Percentiles rank a stretch among this genome's conserved stretches.
phyloP scores from a whole-genome alignment of 2,113 vertebrate genomes.

The Lamprotornis superbus region DNA sequence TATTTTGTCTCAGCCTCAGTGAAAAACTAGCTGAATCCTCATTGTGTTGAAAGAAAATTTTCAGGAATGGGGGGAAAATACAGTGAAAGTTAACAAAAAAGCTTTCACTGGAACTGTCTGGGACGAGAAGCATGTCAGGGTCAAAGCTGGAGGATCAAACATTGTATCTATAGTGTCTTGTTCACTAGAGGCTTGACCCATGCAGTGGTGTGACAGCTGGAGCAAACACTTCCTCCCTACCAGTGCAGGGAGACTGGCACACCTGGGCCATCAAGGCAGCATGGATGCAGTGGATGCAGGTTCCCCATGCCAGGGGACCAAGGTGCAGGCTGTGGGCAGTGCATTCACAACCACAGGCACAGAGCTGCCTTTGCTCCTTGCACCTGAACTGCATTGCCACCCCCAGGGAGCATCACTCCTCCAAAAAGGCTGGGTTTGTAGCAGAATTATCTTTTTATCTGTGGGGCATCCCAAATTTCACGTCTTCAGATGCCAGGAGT shows the following conservation, averaged over 20 bases:
- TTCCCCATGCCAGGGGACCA: rapidly evolving
- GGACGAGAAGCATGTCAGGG: rapidly evolving
- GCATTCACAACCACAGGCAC: rapidly evolving
- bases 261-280: too few relatives aligned
- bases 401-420: neutral
- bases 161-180: too few relatives aligned
- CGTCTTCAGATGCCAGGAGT: neutral
- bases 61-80: neutral
- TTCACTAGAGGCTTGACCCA: neutral
- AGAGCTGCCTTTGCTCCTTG: neutral
- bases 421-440: neutral
- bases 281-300: rapidly evolving
- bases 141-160: neutral
- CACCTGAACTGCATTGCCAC: rapidly evolving
- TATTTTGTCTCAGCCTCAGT: neutral
- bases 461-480: neutral
- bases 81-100: neutral
- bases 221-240: neutral
- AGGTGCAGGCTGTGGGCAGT: neutral
- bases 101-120: neutral
- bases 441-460: neutral
- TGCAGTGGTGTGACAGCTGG: rapidly evolving
- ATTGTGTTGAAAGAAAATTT: neutral
- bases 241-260: rapidly evolving
- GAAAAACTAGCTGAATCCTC: neutral